Base-by-base conservation (phyloP, 2,888 invertebrate species). In the Eupsilia transversa region DNA sequence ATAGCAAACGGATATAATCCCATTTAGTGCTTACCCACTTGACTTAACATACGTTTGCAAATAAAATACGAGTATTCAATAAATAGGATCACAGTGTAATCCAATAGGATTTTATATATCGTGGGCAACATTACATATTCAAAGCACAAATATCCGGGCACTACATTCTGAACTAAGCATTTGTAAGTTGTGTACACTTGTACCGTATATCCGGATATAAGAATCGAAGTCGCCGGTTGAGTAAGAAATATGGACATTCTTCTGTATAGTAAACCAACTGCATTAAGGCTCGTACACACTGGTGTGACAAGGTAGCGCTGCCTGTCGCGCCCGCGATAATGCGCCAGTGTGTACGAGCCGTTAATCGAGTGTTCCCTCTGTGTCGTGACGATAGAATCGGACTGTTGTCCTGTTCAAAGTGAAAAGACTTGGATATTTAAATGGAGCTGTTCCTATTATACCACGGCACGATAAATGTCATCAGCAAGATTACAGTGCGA, bases 81-180 rank as follows among this genome's bases (percentile, higher is more conserved):
- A 82, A 77, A 80, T 63, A 41, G 43, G n/a, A 70, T 67, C 71
- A 63, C 77, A 82, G 6, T 67, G 54, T 82, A 49, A 57, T 67
- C 78, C 78, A 82, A 66, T 63, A 43, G 61, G 59, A 82, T 77
- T 80, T 63, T 63, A 63, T 71, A 49, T 61, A 82, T 30, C 35
- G 49, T 65, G 38, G 43, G 38, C n/a, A 67, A 63, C 61, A 80
- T 82, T 71, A 82, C 46, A 66, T 77, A 80, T 80, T 80, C 83
- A 82, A 77, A 80, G 66, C 83, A 67, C 78, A 77, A 78, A 71
- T 77, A 82, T 65, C 70, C 71, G 83, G 71, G 52, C 52, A 69
- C 72, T 73, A 72, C 27, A 64, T 60, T 43, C 54, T n/a, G 79
- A 43, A 64, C 68, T 72, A 72, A 67, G 56, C 66, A 63, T 54